Base-by-base conservation (phyloP, 2,797 vertebrate genomes). In the Pempheris klunzingeri region DNA sequence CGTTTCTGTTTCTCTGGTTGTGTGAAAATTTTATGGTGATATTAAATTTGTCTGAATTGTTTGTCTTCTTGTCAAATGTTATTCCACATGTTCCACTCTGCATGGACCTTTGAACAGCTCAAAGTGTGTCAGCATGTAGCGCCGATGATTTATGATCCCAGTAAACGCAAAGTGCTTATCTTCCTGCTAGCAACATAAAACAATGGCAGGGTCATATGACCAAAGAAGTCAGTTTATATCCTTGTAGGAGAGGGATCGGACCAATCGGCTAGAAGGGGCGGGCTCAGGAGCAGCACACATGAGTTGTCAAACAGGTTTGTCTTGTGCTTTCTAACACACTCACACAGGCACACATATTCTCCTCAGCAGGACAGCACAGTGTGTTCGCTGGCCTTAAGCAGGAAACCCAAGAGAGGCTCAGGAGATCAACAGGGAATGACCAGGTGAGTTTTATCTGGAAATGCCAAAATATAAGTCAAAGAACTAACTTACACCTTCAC, bases 221-320 rank as follows among this genome's bases (percentile, higher is more conserved):
- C 11, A 12, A 9, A 65, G 43, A 57, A 76, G 32, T 50, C 52
- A 1, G 43, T 41, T 54, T 52, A 15, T 49, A 82, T 87, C 80
- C 85, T 85, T 81, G 69, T 66, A 32, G 57, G 50, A 63, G 24
- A 59, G 34, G 1, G 50, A 71, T 24, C 28, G 82, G 84, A 18
- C 90, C 87, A 90, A 86, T 84, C 77, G 14, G 73, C 13, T 18
- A 36, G 7, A 47, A 74, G 65, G 63, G 91, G 88, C 54, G 80
- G 91, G 52, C 38, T 62, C 46, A 78, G 55, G 60, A 68, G 59
- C 22, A 44, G 85, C 84, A 78, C 88, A 72, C 83, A 63, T 59
- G 85, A 91, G 86, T 90, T 86, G 92, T 93, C 87, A 86, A 79
- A 93, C 94, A 93, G 93, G 94, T 94, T 94, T 74, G 77, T 84